Conservation (phyloP, 2,797 vertebrate species). For the Erpetoichthys calabaricus region DNA sequence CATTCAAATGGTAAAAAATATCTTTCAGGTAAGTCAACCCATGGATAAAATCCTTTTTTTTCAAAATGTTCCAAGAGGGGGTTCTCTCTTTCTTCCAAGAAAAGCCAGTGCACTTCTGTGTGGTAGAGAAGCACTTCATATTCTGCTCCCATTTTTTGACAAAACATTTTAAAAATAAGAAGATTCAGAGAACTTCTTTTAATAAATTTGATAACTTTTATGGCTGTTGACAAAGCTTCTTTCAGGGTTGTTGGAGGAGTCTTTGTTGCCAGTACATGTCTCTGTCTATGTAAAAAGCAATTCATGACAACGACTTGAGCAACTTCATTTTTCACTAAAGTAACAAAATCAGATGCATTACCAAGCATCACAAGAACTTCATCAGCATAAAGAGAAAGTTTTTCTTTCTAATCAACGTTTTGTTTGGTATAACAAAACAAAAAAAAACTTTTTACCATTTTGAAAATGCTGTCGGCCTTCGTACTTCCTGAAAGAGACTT, state of each 20-base stretch:
- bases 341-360: no score
- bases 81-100: constrained; percentile 24
- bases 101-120: constrained; percentile 23
- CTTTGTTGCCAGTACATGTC: constrained; percentile 18
- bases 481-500: constrained; percentile 14
- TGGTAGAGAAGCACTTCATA: constrained; percentile 24
- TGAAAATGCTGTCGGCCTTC: constrained; percentile 19
- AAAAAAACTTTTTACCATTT: constrained; percentile 18
- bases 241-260: constrained; percentile 11
- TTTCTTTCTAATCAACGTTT: no score
- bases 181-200: constrained; percentile 22
- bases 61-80: constrained; percentile 22
- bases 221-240: constrained; percentile 14
- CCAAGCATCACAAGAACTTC: background rate
- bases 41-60: constrained; percentile 22
- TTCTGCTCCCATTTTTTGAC: constrained; percentile 24
- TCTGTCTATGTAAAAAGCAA: constrained; percentile 22
- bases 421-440: no score
- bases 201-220: constrained; percentile 23
- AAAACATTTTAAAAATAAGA: constrained; percentile 22
- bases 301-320: constrained; percentile 18
- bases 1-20: constrained; percentile 23
- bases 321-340: constrained; percentile 17
- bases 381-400: background rate
- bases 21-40: constrained; percentile 7